These are phyloP conservation scores for Polypterus bichir DNA, from an alignment of 2,113 vertebrate species.

Conservation along the genomic window DNA sequence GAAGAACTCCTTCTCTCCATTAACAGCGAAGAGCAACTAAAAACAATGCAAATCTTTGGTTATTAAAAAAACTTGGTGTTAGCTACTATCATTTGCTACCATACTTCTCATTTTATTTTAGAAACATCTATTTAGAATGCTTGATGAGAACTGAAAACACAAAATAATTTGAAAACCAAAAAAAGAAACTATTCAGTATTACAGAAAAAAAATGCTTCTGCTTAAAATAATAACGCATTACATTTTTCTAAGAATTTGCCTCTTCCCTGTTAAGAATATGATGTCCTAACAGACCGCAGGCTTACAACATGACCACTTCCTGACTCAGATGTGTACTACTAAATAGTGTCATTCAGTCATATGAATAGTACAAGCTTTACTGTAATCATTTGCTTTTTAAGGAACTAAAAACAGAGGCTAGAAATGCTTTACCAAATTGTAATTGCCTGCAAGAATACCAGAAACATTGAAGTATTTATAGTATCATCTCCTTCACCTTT, in stretches of 20 bases:
- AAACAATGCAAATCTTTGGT: no score
- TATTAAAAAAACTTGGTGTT: no score
- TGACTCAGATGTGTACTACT: conserved; percentile 42
- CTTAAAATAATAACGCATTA: neutral
- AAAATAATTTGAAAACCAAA: neutral
- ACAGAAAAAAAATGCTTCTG: neutral
- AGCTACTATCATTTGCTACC: no score
- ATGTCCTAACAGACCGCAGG: conserved; percentile 49
- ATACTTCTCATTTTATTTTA: no score
- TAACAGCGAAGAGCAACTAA: no score
- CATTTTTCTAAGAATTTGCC: conserved; percentile 7
- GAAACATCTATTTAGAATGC: no score
- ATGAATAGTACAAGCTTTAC: conserved; percentile 23
- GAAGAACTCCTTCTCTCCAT: no score
- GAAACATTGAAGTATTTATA: no score
- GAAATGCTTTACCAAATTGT: neutral
- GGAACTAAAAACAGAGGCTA: neutral
- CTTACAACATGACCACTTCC: conserved; percentile 53
- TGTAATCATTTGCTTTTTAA: conserved; percentile 8
- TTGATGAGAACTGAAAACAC: no score
- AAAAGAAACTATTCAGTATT: neutral
- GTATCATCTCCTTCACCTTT: no score
- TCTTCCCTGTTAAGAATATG: conserved; percentile 5
- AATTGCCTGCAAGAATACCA: no score
- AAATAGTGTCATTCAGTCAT: conserved; percentile 29